Evolutionary conservation across 2,888 invertebrate species (phyloP).

Genomic region (Zhuqinia jingwanae): DNA sequence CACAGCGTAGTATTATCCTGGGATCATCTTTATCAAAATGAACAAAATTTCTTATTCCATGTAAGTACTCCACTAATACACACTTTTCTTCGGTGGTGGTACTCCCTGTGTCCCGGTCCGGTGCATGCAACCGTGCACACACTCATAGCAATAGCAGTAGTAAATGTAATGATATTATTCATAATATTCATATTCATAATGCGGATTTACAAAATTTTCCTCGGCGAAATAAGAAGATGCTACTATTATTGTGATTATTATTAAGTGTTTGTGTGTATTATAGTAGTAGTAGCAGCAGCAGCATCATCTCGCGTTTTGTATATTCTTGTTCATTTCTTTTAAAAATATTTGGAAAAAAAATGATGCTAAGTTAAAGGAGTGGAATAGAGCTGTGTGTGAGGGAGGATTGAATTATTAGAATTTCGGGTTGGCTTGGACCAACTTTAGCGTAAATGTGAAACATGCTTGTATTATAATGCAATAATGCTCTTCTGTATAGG

Average conservation of each 20-base stretch:
- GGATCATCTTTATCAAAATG: constrained; percentile 65
- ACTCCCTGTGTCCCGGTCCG: not conserved
- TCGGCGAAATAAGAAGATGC: not conserved
- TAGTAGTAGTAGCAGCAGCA: too few species aligned
- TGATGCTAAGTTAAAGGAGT: not conserved
- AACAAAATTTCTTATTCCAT: constrained; percentile 33
- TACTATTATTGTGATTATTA: not conserved
- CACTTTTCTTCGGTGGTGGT: too few species aligned
- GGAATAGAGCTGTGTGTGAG: not conserved
- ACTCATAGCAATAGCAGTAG: too few species aligned
- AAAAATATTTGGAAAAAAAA: too few species aligned
- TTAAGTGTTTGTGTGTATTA: constrained; percentile 1
- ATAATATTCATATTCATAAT: constrained; percentile 45
- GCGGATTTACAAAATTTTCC: constrained; percentile 43
- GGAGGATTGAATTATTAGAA: constrained; percentile 72
- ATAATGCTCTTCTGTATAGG: not conserved
- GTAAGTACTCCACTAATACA: constrained; percentile 6
- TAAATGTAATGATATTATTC: not conserved
- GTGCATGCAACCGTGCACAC: constrained; percentile 24
- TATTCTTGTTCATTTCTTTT: not conserved
- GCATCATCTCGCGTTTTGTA: too few species aligned
- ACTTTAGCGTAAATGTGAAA: constrained; percentile 23
- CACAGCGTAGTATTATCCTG: constrained; percentile 68
- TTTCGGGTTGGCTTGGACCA: constrained; percentile 53
- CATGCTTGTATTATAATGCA: too few species aligned